These are phyloP conservation scores for Plagodis dolabraria DNA, from an alignment of 2,888 invertebrate genomes.

Conservation along the genomic window DNA sequence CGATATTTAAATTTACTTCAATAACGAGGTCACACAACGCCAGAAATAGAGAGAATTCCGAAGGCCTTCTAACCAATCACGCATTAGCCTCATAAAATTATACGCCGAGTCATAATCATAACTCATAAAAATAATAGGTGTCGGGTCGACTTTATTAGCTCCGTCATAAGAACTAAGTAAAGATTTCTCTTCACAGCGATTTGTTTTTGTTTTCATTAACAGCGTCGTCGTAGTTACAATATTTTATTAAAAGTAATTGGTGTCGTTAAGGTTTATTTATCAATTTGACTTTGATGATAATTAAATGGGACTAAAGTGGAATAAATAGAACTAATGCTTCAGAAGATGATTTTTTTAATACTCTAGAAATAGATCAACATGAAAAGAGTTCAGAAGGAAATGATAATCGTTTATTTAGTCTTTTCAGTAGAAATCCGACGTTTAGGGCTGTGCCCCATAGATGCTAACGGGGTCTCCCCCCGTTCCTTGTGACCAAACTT, in stretches of 20 bases:
- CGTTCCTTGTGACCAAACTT: too few relatives aligned
- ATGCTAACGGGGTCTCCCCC: too few relatives aligned
- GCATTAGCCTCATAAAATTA: slow-evolving; percentile 16
- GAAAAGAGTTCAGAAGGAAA: too few relatives aligned
- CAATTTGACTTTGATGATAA: too few relatives aligned
- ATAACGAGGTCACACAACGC: not conserved
- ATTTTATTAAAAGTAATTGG: slow-evolving; percentile 20
- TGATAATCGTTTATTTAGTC: too few relatives aligned
- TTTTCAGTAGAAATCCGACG: too few relatives aligned
- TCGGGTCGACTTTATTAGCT: slow-evolving; percentile 29
- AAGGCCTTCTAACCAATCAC: slow-evolving; percentile 12
- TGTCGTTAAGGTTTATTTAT: not conserved
- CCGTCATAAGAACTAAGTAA: slow-evolving; percentile 26
- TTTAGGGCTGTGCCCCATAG: too few relatives aligned
- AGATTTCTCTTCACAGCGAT: slow-evolving; percentile 28
- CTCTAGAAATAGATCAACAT: too few relatives aligned
- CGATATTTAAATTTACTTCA: not conserved
- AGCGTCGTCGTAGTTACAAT: slow-evolving; percentile 4
- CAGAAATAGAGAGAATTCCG: slow-evolving; percentile 1
- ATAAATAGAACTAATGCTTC: too few relatives aligned
- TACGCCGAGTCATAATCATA: slow-evolving; percentile 14
- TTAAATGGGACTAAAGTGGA: too few relatives aligned
- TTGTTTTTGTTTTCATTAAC: slow-evolving; percentile 27
- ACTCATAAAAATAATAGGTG: slow-evolving; percentile 36
- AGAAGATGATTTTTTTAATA: too few relatives aligned